Base-by-base conservation (phyloP, 2,888 invertebrate genomes). In the Furcula furcula region DNA sequence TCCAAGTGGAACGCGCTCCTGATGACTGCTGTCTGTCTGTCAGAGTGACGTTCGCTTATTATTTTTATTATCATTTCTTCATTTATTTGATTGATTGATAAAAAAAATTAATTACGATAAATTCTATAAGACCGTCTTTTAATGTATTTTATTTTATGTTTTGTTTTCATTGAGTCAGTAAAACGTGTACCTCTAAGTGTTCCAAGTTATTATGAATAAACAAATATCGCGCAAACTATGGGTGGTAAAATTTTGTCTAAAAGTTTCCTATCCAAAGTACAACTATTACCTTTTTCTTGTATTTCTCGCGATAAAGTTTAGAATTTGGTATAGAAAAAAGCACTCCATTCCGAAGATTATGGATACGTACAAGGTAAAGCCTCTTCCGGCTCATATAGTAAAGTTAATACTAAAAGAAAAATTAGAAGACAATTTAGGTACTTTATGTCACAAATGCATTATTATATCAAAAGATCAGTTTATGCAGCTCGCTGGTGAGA, bases 211-310 rank as follows among this genome's bases (percentile, higher is more conserved):
- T 78, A 88, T 88, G 87, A 77, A 76, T 65, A 65, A 79, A 58
- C 58, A 74, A 44, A 70, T 57, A 38, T 46, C 43, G 36, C 44
- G 54, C 15, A 79, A 81, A 62, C 38, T 88, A 84, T 83, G 86
- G 84, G 76, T 87, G 57, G 58, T 84, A 69, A 84, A 84, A 57
- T 84, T 79, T 69, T 83, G 85, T 58, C 42, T 88, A 47, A 85
- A 82, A 80, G 55, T 88, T 50, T 62, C 80, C 35, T 87, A 84
- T 75, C 88, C 88, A 71, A 86, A 85, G 69, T 84, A 74, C 76
- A 85, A 88, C 65, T 66, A 55, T 44, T 72, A 79, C 54, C 65
- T 66, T 37, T 88, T 88, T 56, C 67, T 88, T 12, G 76, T 82
- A 40, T 88, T 74, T 53, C 73, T 88, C 37, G 74, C 79, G 40